Evolutionary conservation across 1,140 invertebrate species (phyloP).

Genomic region (Samia ricini): DNA sequence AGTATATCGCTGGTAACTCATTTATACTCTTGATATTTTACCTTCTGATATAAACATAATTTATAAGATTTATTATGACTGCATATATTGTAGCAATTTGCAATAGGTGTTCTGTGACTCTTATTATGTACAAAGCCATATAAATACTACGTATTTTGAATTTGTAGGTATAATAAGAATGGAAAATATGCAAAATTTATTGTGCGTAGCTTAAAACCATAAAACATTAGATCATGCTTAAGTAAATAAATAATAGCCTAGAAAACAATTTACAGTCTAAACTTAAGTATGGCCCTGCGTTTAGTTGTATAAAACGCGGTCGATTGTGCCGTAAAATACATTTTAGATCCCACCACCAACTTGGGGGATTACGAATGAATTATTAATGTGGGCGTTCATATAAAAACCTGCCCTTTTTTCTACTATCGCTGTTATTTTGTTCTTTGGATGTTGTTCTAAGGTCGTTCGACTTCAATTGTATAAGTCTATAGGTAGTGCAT

Average conservation of each 20-base stretch:
- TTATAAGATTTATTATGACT: too few relatives aligned
- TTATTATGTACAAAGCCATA: not conserved
- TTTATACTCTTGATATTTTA: too few relatives aligned
- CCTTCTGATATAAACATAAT: too few relatives aligned
- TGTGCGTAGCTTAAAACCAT: not conserved
- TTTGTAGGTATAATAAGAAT: not conserved
- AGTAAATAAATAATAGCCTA: not conserved
- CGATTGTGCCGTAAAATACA: conserved; percentile 59
- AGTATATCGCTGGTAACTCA: too few relatives aligned
- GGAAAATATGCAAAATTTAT: not conserved
- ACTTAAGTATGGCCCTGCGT: conserved; percentile 12
- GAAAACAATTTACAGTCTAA: not conserved
- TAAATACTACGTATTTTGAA: not conserved
- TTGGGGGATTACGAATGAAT: conserved; percentile 67
- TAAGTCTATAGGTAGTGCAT: not conserved
- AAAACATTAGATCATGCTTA: not conserved
- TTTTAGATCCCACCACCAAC: conserved; percentile 45
- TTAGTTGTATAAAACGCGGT: conserved; percentile 29
- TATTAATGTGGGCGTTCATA: conserved; percentile 66
- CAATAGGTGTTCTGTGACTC: too few relatives aligned
- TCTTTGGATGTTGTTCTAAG: conserved; percentile 7
- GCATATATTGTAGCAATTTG: too few relatives aligned
- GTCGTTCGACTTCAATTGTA: not conserved
- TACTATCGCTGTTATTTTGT: conserved; percentile 24
- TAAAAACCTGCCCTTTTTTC: conserved; percentile 54